phyloP scores from a whole-genome alignment of 2,888 invertebrate genomes.

The Erannis defoliaria region DNA sequence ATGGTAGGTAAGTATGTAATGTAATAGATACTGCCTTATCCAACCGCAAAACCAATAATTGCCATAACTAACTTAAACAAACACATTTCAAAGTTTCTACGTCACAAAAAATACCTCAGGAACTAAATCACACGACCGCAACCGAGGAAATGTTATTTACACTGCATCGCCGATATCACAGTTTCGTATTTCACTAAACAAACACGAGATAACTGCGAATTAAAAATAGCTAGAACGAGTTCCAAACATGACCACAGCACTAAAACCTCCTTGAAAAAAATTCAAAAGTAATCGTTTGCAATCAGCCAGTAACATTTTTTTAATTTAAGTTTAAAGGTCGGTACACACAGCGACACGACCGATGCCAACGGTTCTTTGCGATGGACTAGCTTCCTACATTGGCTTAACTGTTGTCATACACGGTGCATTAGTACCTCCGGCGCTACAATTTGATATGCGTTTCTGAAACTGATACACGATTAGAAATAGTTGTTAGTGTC shows the following conservation, averaged over 20 bases:
- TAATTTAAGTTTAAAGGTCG: conserved; percentile 53
- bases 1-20: too few relatives aligned
- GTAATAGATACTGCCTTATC: conserved; percentile 10
- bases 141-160: conserved; percentile 72
- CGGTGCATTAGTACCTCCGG: conserved; percentile 43
- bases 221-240: conserved; percentile 43
- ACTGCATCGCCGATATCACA: conserved; percentile 67
- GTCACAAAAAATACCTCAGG: conserved; percentile 58
- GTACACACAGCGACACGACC: conserved; percentile 50
- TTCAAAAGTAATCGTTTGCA: conserved; percentile 31
- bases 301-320: conserved; percentile 26
- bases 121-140: conserved; percentile 67
- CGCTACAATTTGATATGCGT: conserved; percentile 32
- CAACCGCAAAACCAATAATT: conserved; percentile 19
- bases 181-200: conserved; percentile 68
- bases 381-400: conserved; percentile 58
- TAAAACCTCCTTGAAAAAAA: conserved; percentile 21
- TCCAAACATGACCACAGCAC: conserved; percentile 13
- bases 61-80: conserved; percentile 22
- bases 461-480: conserved; percentile 30
- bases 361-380: conserved; percentile 59
- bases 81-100: conserved; percentile 29
- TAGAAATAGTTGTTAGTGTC: not conserved
- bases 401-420: conserved; percentile 40
- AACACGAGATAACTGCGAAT: conserved; percentile 63